Evolutionary conservation across 2,113 vertebrate species (phyloP).

Genomic region (Furnarius figulus): DNA sequence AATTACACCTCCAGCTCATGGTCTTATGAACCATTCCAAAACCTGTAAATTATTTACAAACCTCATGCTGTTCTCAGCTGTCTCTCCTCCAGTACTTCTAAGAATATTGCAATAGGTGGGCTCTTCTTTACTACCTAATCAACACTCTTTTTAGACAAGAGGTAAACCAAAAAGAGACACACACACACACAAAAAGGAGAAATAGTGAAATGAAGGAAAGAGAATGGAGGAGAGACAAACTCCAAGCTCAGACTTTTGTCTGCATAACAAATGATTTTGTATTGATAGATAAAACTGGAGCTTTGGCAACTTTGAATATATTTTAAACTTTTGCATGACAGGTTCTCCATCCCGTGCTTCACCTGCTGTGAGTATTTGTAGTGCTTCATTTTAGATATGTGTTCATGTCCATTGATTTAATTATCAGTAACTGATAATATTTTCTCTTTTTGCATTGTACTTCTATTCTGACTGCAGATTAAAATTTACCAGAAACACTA

Average conservation of each 20-base stretch:
- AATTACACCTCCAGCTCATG: not conserved
- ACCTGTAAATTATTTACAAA: conserved; percentile 37
- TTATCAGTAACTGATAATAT: not conserved
- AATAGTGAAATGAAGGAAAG: not conserved
- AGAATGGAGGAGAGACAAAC: not conserved
- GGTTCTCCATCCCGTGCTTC: not conserved
- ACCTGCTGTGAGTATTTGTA: not conserved
- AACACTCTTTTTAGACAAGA: not conserved
- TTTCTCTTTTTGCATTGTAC: not conserved
- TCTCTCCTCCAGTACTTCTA: not conserved
- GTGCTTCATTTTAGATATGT: not conserved
- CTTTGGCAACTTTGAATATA: not conserved
- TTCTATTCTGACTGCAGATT: not conserved
- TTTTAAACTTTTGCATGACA: not conserved
- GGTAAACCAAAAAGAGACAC: not conserved
- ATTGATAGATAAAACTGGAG: not conserved
- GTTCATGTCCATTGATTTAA: not conserved
- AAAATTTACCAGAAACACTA: not conserved
- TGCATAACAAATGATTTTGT: not conserved
- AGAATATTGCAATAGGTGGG: not conserved
- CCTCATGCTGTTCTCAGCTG: not conserved
- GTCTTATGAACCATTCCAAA: not conserved
- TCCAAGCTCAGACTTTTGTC: not conserved
- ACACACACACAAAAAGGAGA: not conserved
- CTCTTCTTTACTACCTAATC: not conserved